Conservation (phyloP, 2,113 vertebrate species). For the Diadophis punctatus region DNA sequence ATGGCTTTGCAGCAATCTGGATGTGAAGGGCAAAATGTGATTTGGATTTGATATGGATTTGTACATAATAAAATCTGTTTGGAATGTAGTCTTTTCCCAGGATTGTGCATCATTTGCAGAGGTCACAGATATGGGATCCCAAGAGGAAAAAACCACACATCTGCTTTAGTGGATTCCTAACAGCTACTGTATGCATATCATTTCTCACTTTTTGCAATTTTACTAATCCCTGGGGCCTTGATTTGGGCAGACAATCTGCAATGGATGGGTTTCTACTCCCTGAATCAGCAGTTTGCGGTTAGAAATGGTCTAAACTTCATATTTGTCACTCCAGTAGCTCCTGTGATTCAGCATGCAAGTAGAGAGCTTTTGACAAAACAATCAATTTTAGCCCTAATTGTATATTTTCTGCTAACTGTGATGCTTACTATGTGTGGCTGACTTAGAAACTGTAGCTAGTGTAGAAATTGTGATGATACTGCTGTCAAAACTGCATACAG, state of each 20-base stretch:
- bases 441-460: not conserved
- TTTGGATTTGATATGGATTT: not conserved
- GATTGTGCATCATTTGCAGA: not conserved
- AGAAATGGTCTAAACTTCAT: not conserved
- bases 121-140: not conserved
- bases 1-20: not conserved
- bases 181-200: not conserved
- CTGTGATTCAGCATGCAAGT: not conserved
- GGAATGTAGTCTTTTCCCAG: not conserved
- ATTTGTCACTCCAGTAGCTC: not conserved
- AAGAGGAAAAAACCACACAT: not conserved
- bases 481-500: not conserved
- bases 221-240: not conserved
- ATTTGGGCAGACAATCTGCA: not conserved
- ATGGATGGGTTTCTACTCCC: not conserved
- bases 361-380: not conserved
- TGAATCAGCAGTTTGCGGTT: not conserved
- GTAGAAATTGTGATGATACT: not conserved
- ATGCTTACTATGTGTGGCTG: not conserved
- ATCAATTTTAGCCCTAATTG: not conserved
- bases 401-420: not conserved
- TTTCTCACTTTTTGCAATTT: not conserved
- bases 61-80: not conserved
- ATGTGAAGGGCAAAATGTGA: not conserved
- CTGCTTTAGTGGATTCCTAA: not conserved